Evolutionary conservation across 2,113 vertebrate species (phyloP).

Genomic region (Myiozetetes cayanensis): DNA sequence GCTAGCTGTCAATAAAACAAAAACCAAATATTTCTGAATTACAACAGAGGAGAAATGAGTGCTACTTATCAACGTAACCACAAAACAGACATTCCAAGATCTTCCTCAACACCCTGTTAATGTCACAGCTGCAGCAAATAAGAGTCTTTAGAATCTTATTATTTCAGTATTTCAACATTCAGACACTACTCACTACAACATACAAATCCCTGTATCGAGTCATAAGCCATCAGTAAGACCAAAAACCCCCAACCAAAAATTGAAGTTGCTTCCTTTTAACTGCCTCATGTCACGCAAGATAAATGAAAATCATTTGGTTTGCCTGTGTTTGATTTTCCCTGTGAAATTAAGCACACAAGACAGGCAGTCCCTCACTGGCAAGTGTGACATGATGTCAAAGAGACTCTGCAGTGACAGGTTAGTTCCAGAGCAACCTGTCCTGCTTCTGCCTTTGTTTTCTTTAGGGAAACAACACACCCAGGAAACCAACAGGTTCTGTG

Average conservation of each 20-base stretch:
- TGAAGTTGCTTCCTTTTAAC: not conserved
- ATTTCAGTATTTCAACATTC: not conserved
- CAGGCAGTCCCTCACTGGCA: not conserved
- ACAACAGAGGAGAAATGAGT: not conserved
- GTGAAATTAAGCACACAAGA: not conserved
- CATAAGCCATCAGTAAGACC: not conserved
- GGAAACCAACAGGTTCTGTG: not conserved
- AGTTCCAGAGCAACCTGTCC: not conserved
- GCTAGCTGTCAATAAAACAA: not conserved
- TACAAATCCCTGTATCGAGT: not conserved
- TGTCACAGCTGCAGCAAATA: not conserved
- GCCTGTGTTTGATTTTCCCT: not conserved
- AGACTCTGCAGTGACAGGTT: not conserved
- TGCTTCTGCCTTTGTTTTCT: not conserved
- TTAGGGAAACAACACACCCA: not conserved
- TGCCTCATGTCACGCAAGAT: not conserved
- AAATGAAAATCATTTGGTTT: not conserved
- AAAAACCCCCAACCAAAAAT: not conserved
- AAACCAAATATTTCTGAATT: not conserved
- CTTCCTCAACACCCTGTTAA: not conserved
- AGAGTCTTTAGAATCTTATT: not conserved
- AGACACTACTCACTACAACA: not conserved
- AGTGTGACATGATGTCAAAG: rapidly evolving
- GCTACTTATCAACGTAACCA: not conserved
- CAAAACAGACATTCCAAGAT: not conserved